Base-by-base conservation (phyloP, 2,888 invertebrate genomes). In the Herminia tarsipennalis region DNA sequence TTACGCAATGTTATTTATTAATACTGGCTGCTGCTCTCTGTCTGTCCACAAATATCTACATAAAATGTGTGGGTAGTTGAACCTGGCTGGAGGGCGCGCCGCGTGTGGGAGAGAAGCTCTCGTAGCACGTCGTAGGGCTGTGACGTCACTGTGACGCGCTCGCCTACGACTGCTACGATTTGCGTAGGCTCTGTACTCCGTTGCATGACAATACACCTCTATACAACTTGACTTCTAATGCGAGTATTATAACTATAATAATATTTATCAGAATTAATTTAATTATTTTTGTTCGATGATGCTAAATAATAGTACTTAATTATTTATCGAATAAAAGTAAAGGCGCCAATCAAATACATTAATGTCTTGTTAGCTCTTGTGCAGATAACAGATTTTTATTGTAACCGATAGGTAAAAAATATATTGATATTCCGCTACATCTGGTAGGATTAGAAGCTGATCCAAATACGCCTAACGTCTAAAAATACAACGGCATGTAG, bases 91-190 rank as follows among this genome's bases (percentile, higher is more conserved):
- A 54, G 54, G 58, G 56, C 57, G 59, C 53, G 46, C 34, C 39
- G 38, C 32, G 51, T 37, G 63, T 71, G 62, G 70, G 62, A 43
- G 64, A 64, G 70, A 70, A 66, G 67, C 60, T 28, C 50, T 41
- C 69, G 74, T 79, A 78, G 78, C 68, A 24, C 54, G 54, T 55
- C 73, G 78, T 78, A 79, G 79, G 76, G 78, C 70, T 27, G 49
- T 79, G 78, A 81, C 79, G 80, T 79, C 76, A 78, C 32, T 1
- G 43, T 64, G 66, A 71, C 66, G 66, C 51, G 40, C 34, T 52
- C 71, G 73, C 73, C 75, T 74, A 77, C 78, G 71, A 58, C 33
- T 8, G 70, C 77, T 77, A 76, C 76, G 73, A 52, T 24, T 33
- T 41, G 62, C 76, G 74, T 77, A 71, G 73, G 67, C 67, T 46